A percentile compares a stretch with the other conserved stretches of the same genome.
Evolutionary conservation across 1,140 invertebrate species (phyloP).

Genomic region (Ceratina australensis): DNA sequence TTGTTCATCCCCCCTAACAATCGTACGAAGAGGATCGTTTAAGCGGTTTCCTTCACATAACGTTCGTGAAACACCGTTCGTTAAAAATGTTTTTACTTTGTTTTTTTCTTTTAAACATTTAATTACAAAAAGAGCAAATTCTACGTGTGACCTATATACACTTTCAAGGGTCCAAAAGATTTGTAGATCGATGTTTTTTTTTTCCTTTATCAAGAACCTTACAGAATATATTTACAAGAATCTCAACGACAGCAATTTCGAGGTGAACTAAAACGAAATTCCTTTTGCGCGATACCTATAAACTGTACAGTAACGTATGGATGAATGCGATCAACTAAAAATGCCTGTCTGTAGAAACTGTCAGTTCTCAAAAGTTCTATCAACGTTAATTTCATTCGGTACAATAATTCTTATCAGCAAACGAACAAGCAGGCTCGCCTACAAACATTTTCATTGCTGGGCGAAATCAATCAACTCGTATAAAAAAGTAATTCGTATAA

Average conservation of each 20-base stretch:
- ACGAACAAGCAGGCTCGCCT: background rate
- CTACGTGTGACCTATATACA: conserved; percentile 35
- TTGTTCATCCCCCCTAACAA: background rate
- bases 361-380: background rate
- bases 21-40: conserved; percentile 11
- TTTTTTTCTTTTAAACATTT: conserved; percentile 15
- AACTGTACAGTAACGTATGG: conserved; percentile 13
- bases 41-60: conserved; percentile 26
- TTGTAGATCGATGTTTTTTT: conserved; percentile 13
- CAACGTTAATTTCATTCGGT: conserved; percentile 20
- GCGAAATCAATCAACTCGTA: conserved; percentile 7
- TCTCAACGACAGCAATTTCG: conserved; percentile 26
- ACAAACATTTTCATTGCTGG: background rate
- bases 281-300: background rate
- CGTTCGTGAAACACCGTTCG: background rate
- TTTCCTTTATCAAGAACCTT: conserved; percentile 28
- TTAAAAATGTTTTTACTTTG: conserved; percentile 40
- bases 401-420: background rate
- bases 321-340: background rate
- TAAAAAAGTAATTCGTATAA: conserved; percentile 5
- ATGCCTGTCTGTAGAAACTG: background rate
- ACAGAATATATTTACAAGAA: conserved; percentile 46
- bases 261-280: conserved; percentile 23
- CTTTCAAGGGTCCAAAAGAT: conserved; percentile 35
- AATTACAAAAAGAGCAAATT: conserved; percentile 45